Base-by-base conservation (phyloP, 2,113 vertebrate species). In the Centrocercus urophasianus region DNA sequence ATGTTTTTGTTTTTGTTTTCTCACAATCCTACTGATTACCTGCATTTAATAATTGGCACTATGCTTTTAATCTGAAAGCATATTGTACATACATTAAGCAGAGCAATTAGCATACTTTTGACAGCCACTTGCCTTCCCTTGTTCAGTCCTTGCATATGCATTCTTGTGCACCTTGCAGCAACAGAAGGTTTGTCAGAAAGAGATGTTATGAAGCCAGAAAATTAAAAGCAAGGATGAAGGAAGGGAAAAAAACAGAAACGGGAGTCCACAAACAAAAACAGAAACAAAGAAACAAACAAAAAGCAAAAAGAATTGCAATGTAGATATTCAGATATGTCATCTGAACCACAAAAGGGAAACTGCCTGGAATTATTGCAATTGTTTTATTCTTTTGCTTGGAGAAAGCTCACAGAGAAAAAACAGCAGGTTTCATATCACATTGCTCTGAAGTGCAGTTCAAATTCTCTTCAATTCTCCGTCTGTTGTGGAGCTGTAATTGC, bases 181-280 rank as follows among this genome's bases (percentile, higher is more conserved):
- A 66, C 40, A 85, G 88, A 80, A 89, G 61, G 73, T 86, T 83
- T 96, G 79, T 93, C 57, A 86, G 88, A 83, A 90, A 87, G 48
- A 76, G 54, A 38, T 25, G 17, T 47, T 40, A 79, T 74, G 64
- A 86, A 78, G 60, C 56, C 76, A 94, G 81, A 21, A 93, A 87
- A 78, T 85, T 72, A 72, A 71, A 92, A 72, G 63, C 54, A 89
- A 76, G 92, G 48, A 91, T 2, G 28, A 88, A 92, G 27, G 73
- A n/a, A 50, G 28, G 25, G 27, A 91, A 88, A 67, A 61, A 57
- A 72, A 63, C 32, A 75, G 61, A 19, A 86, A 25, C 2, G 50
- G 42, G 61, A 89, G 85, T 30, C 1, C 4, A 66, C 63, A 79
- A 48, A 72, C 27, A 47, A 10, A 66, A 18, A 13, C 28, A 43